A percentile compares a stretch with the other conserved stretches of the same genome.
These are phyloP conservation scores for Drosophila prosaltans DNA, from an alignment of 1,140 invertebrate species.

Conservation along the genomic window DNA sequence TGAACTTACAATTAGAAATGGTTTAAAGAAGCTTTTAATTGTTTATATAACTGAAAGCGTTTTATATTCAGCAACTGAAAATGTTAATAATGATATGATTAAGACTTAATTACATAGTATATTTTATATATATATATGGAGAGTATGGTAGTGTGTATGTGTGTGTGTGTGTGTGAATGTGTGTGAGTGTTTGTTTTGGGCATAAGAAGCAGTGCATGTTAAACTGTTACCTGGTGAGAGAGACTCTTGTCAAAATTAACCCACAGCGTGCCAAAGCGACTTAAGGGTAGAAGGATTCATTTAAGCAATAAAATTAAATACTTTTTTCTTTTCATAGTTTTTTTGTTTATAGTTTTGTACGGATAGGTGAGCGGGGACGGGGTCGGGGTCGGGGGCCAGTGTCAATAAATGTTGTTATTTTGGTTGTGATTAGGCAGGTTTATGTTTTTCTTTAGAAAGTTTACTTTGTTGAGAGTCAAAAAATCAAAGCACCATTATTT, in stretches of 20 bases:
- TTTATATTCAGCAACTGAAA: constrained; percentile 4
- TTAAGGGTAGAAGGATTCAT: constrained; percentile 70
- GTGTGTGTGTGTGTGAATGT: constrained; percentile 27
- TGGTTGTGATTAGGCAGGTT: constrained; percentile 7
- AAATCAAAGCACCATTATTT: constrained; percentile 65
- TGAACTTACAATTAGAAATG: neutral
- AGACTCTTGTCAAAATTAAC: constrained; percentile 83
- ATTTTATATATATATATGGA: constrained; percentile 18
- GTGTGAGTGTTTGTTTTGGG: constrained; percentile 56
- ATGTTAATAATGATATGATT: neutral
- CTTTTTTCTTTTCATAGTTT: constrained; percentile 41
- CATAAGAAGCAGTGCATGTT: constrained; percentile 81
- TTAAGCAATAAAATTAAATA: constrained; percentile 50
- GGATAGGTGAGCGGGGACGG: constrained; percentile 34
- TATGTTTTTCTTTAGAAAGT: neutral
- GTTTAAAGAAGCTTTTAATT: constrained; percentile 6
- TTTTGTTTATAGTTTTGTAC: constrained; percentile 4
- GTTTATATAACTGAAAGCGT: neutral
- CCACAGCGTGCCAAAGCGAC: constrained; percentile 86
- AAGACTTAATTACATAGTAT: constrained; percentile 1
- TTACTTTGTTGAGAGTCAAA: constrained; percentile 62
- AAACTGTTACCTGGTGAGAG: constrained; percentile 83
- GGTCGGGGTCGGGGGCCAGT: neutral
- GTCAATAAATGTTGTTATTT: constrained; percentile 22
- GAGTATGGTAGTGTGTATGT: constrained; percentile 41